Conservation (phyloP, 2,888 invertebrate species). For the Parnassius orleans region DNA sequence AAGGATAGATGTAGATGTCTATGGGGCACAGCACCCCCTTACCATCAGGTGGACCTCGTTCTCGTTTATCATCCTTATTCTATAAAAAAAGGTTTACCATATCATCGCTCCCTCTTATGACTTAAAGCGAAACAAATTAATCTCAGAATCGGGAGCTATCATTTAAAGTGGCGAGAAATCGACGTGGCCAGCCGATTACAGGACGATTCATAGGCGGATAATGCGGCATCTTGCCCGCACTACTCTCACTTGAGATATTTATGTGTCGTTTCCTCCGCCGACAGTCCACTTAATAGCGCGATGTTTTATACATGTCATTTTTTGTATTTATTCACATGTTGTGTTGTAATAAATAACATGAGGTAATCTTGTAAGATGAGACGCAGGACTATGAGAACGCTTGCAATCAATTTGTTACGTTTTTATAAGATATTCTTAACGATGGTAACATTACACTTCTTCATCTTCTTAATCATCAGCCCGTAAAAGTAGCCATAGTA, state of each 20-base stretch:
- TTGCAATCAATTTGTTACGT: constrained; percentile 1
- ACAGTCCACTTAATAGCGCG: constrained; percentile 16
- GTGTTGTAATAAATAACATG: constrained; percentile 16
- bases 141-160: constrained; percentile 47
- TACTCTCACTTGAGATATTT: constrained; percentile 19
- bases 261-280: constrained; percentile 23
- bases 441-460: too few relatives aligned
- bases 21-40: too few relatives aligned
- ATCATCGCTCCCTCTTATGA: constrained; percentile 27
- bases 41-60: too few relatives aligned
- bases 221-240: constrained; percentile 33
- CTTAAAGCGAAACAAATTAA: constrained; percentile 37
- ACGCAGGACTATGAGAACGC: constrained; percentile 9
- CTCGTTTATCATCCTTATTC: too few relatives aligned
- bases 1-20: too few relatives aligned
- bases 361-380: constrained; percentile 6
- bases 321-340: constrained; percentile 15
- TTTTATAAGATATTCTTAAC: background rate
- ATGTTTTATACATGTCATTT: constrained; percentile 17
- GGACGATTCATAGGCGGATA: constrained; percentile 41
- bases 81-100: too few relatives aligned
- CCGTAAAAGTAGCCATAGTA: too few relatives aligned
- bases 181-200: constrained; percentile 48
- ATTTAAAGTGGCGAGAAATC: constrained; percentile 56
- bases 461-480: too few relatives aligned